Evolutionary conservation across 2,888 invertebrate species (phyloP).

Genomic region (Drosophila mimetica): DNA sequence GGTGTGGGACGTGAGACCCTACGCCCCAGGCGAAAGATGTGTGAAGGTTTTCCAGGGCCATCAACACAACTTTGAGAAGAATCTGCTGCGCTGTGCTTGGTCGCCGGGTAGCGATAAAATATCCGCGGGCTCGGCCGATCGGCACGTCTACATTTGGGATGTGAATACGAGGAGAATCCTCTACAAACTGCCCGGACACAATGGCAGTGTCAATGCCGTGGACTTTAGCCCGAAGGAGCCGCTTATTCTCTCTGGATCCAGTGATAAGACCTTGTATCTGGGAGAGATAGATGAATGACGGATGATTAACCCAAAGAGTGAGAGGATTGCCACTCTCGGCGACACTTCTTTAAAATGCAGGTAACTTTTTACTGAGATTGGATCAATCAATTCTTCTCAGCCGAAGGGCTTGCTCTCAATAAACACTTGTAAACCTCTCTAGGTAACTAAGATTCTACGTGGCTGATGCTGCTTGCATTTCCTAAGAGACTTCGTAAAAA

Average conservation of each 20-base stretch:
- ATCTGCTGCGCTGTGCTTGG: conserved; percentile 97
- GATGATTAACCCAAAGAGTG: background rate
- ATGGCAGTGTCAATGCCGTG: conserved; percentile 98
- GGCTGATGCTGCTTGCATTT: background rate
- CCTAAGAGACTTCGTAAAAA: background rate
- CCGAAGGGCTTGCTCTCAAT: background rate
- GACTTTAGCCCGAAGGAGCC: conserved; percentile 98
- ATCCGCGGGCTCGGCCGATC: conserved; percentile 95
- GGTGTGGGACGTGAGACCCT: conserved; percentile 98
- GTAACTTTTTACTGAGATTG: background rate
- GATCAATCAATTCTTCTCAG: no score
- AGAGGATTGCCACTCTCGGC: conserved; percentile 3
- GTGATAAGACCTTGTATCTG: conserved; percentile 97
- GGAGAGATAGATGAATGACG: conserved; percentile 93
- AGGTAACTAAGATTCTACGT: background rate
- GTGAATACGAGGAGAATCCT: conserved; percentile 95
- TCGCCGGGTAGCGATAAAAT: conserved; percentile 95
- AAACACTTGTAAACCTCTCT: background rate
- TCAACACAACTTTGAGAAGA: conserved; percentile 99
- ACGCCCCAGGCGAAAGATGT: conserved; percentile 96
- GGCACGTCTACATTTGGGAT: conserved; percentile 99
- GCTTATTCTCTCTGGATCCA: conserved; percentile 95
- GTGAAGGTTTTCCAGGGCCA: conserved; percentile 96
- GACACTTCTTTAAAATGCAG: background rate
- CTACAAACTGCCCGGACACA: conserved; percentile 99